Base-by-base conservation (phyloP, 2,113 vertebrate species). In the Takifugu bimaculatus region DNA sequence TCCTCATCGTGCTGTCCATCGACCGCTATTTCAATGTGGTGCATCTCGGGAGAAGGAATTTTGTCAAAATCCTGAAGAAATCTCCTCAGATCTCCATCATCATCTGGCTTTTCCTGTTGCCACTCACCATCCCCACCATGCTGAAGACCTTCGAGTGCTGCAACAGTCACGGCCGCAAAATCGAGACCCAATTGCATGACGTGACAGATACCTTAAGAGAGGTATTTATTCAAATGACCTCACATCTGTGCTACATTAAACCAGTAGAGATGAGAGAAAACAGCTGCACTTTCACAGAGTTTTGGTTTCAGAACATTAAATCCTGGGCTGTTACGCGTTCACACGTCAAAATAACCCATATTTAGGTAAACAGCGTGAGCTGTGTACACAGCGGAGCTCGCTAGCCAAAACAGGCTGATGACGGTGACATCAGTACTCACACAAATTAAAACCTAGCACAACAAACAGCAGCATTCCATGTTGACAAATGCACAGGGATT, bases 21-120 rank as follows among this genome's bases (percentile, higher is more conserved):
- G 86, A 94, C 52, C 87, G 88, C 50, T 95, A 93, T 76, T 91
- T 93, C 74, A 90, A 83, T 39, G 89, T 92, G 64, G 88, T 94
- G 26, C 90, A 91, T 45, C 88, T 93, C 0, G 78, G 88, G 1
- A 80, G 87, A 9, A 35, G 32, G 5, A 72, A 91, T 60, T 86
- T 86, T 25, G 60, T 88, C 62, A 82, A 86, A 25, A 81, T 83
- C 28, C 50, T 83, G n/a, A 80, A 85, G 55, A 78, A 68, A 0
- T 85, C 88, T 0, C 81, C 86, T 0, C 79, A 81, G 29, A 68
- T 88, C 1, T 87, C 81, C 13, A 64, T 86, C 42, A 6, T 44
- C 1, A 85, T 93, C 44, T 94, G 93, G 91, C n/a, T 88, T 4
- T 53, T 90, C 3, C 4, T 84, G 62, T 63, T 88, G 68, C 89